Evolutionary conservation across 2,113 vertebrate species (phyloP), one percentile per base, ranked within the genome.

Genomic region (Apodemus sylvaticus): DNA sequence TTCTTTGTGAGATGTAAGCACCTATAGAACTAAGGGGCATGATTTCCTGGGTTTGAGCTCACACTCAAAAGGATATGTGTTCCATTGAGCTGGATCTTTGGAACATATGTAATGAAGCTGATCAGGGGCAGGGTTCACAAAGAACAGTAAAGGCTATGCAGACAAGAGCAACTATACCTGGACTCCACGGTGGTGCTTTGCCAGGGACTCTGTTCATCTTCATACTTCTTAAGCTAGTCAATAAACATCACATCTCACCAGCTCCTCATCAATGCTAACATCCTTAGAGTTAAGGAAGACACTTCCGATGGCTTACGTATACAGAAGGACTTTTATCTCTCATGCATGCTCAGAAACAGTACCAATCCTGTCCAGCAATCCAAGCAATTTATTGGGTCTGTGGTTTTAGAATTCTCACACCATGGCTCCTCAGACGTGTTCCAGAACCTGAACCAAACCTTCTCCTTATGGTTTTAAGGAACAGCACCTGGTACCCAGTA

Each of bases 371-470:
- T 6, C 62, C 11, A 39, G 2, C 45, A 45, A 73, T 29, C 13
- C 3, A 13, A 85, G 55, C 51, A 71, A 7, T 29, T 74, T 89
- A 51, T 58, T 77, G 22, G 3, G 73, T 76, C 39, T 11, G 51
- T 85, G 62, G 45, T 19, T 36, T 70, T 48, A 51, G 10, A 92
- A 78, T 51, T 68, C 10, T 94, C 22, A 73, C 60, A 34, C n/a
- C 51, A 55, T 89, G 48, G 48, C 36, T 89, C 1, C 2, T 76
- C 24, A 74, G 7, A 76, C 14, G 78, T 62, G 34, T 90, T 78
- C 34, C 34, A 58, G 66, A 94, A 66, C 90, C 26, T 60, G 68
- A 96, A 79, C 29, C 48, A 93, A 70, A 91, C 34, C 81, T 78
- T 79, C 36, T 66, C 42, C 70, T 55, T 12, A 2, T 31, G 58